Evolutionary conservation across 2,113 vertebrate species (phyloP).

Genomic region (Coryphaenoides rupestris): DNA sequence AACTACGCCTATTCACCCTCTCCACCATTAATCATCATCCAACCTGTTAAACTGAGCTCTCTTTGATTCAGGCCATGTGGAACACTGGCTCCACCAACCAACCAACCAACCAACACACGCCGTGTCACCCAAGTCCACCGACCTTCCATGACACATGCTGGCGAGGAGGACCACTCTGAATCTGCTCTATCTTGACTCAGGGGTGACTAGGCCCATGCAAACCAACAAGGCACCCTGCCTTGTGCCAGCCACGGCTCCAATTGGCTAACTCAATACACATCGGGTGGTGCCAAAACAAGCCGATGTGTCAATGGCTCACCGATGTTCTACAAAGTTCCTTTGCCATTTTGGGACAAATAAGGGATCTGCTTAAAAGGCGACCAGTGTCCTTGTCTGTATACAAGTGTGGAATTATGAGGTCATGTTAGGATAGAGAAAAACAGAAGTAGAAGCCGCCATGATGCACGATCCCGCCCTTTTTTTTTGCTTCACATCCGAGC

Average conservation of each 20-base stretch:
- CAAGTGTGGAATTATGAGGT: constrained; percentile 26
- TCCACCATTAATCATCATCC: constrained; percentile 28
- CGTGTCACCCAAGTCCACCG: neutral
- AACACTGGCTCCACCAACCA: neutral
- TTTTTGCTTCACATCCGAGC: constrained; percentile 18
- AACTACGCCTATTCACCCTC: neutral
- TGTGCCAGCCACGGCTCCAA: constrained; percentile 8
- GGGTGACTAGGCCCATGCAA: constrained; percentile 20
- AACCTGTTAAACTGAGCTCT: constrained; percentile 23
- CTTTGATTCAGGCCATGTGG: constrained; percentile 39
- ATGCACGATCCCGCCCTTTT: constrained; percentile 24
- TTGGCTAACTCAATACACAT: neutral
- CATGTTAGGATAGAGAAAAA: constrained; percentile 20
- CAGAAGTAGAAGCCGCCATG: constrained; percentile 28
- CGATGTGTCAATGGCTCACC: constrained; percentile 11
- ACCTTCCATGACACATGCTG: neutral
- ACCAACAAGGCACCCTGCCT: constrained; percentile 12
- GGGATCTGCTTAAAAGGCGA: constrained; percentile 30
- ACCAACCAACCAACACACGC: constrained; percentile 12
- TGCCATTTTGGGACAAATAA: constrained; percentile 34
- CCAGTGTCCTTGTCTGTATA: neutral
- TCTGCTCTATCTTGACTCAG: neutral
- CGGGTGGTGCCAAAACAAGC: constrained; percentile 19
- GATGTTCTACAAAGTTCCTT: constrained; percentile 32
- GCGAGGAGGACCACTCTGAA: constrained; percentile 3